phyloP scores from a whole-genome alignment of 2,797 vertebrate species.

The Rhinogobio ventralis region DNA sequence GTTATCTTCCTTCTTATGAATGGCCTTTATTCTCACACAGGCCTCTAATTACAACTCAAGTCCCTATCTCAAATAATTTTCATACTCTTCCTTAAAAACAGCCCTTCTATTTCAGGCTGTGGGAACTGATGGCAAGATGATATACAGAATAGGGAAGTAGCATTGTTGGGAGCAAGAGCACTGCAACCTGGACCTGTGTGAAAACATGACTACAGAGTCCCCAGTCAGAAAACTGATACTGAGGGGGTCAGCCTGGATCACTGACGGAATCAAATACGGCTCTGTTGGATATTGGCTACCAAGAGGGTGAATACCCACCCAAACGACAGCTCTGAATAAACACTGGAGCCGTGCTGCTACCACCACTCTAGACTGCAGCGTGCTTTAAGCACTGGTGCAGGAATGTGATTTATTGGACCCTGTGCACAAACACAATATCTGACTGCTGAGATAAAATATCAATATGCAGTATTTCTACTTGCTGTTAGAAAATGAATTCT shows the following conservation, averaged over 20 bases:
- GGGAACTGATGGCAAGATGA: not conserved
- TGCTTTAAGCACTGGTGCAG: constrained; percentile 2
- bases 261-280: constrained; percentile 39
- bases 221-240: constrained; percentile 33
- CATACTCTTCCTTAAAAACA: not conserved
- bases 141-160: constrained; percentile 14
- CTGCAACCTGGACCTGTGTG: constrained; percentile 25
- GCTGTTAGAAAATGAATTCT: not conserved
- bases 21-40: not conserved
- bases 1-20: not conserved
- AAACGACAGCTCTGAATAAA: constrained; percentile 21
- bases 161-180: constrained; percentile 31
- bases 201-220: constrained; percentile 10
- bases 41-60: not conserved
- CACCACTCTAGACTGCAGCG: not conserved
- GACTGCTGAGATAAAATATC: constrained; percentile 37
- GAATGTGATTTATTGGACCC: constrained; percentile 30
- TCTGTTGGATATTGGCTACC: constrained; percentile 38
- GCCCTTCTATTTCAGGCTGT: not conserved
- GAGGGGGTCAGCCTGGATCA: constrained; percentile 41
- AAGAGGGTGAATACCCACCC: constrained; percentile 6
- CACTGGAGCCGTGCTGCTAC: constrained; percentile 9
- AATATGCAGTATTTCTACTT: constrained; percentile 15
- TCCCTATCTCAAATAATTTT: not conserved
- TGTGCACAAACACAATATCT: not conserved